Conservation (phyloP, 2,797 vertebrate species). For the Acanthiza pusilla region DNA sequence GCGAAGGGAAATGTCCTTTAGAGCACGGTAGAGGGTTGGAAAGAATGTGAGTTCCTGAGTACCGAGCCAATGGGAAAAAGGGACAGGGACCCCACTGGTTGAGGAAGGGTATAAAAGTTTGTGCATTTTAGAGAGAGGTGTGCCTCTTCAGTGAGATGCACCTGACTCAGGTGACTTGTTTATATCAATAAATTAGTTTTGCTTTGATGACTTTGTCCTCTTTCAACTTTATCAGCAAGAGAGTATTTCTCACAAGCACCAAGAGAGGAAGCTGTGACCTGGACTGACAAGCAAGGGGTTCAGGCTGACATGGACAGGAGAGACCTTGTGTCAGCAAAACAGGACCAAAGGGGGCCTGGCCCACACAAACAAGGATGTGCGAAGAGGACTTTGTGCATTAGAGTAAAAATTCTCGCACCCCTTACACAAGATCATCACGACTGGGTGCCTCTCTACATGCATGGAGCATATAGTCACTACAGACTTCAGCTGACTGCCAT, state of each 20-base stretch:
- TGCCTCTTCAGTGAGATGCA: background rate
- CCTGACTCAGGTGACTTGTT: background rate
- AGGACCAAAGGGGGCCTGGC: fast-evolving
- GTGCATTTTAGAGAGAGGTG: background rate
- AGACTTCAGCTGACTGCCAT: background rate
- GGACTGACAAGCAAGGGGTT: background rate
- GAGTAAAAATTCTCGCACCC: background rate
- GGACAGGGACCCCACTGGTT: fast-evolving
- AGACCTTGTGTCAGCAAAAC: background rate
- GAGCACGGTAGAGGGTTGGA: background rate
- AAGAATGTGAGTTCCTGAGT: background rate
- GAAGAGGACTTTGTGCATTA: background rate
- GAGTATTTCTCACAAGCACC: background rate
- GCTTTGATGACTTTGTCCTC: background rate
- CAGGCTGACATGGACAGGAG: background rate
- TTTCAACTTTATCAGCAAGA: background rate
- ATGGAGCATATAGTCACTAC: background rate
- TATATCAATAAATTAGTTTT: background rate
- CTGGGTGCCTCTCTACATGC: background rate
- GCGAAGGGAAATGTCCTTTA: background rate
- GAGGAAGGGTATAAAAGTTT: background rate
- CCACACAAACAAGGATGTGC: background rate
- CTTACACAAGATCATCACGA: background rate
- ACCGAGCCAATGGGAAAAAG: background rate
- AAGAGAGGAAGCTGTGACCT: background rate